phyloP scores from a whole-genome alignment of 2,888 invertebrate species.

The Arrhopalites spinosus region DNA sequence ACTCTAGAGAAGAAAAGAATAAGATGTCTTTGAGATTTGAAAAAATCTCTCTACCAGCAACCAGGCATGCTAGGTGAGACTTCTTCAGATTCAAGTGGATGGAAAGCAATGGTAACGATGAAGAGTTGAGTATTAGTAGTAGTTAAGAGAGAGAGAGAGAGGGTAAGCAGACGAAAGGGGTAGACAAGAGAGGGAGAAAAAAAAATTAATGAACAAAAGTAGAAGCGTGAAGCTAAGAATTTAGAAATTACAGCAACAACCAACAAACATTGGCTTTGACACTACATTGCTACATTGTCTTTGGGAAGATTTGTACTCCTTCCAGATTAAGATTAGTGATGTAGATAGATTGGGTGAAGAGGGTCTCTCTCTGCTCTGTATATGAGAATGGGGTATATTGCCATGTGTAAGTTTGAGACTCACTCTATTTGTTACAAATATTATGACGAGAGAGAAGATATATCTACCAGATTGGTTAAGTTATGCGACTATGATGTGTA shows the following conservation, averaged over 20 bases:
- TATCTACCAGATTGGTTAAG: too few relatives aligned
- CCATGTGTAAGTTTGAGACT: neutral
- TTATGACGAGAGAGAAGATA: neutral
- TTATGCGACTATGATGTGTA: neutral
- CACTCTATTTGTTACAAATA: neutral
- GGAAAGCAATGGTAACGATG: slow-evolving; percentile 18
- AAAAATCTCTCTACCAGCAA: slow-evolving; percentile 26
- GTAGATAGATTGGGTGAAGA: neutral
- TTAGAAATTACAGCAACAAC: slow-evolving; percentile 29
- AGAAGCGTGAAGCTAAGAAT: slow-evolving; percentile 44
- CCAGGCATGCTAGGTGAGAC: slow-evolving; percentile 26
- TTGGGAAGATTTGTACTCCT: slow-evolving; percentile 26
- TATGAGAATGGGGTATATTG: too few relatives aligned
- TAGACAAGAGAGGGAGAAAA: neutral
- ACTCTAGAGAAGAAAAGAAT: slow-evolving; percentile 36
- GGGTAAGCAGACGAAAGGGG: slow-evolving; percentile 10
- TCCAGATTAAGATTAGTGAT: slow-evolving; percentile 31
- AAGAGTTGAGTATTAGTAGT: slow-evolving; percentile 13
- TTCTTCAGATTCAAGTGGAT: slow-evolving; percentile 31
- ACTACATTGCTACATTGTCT: slow-evolving; percentile 34
- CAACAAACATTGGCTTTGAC: slow-evolving; percentile 45
- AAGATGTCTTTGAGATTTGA: slow-evolving; percentile 40
- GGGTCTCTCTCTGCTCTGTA: neutral
- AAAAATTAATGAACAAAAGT: slow-evolving; percentile 40
- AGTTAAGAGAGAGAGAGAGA: slow-evolving; percentile 9